phyloP scores from a whole-genome alignment of 2,113 vertebrate genomes.

The Oryzias celebensis region DNA sequence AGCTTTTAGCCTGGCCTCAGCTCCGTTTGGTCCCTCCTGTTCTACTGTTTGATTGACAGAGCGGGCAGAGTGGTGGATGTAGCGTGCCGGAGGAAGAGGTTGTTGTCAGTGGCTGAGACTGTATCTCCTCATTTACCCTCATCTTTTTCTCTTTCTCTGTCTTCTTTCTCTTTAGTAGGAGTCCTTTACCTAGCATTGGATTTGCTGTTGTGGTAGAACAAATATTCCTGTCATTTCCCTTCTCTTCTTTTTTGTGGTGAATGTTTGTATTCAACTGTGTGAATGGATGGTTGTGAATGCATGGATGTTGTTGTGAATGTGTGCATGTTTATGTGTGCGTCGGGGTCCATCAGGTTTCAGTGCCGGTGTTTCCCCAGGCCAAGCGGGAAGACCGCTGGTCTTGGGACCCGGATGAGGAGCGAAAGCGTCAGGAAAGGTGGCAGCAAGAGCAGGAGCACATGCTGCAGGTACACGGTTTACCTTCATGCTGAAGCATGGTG shows the following conservation, averaged over 20 bases:
- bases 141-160: constrained; percentile 66
- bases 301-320: constrained; percentile 34
- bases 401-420: constrained; percentile 97
- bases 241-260: constrained; percentile 58
- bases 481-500: constrained; percentile 40
- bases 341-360: constrained; percentile 67
- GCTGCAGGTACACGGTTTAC: constrained; percentile 86
- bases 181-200: constrained; percentile 68
- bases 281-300: constrained; percentile 24
- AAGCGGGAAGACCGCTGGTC: constrained; percentile 87
- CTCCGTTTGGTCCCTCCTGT: not conserved
- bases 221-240: constrained; percentile 71
- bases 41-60: not conserved
- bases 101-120: constrained; percentile 41
- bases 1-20: not conserved
- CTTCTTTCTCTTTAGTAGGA: constrained; percentile 69
- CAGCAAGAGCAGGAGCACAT: constrained; percentile 94
- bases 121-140: constrained; percentile 45
- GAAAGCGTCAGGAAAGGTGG: constrained; percentile 93
- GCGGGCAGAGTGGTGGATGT: constrained; percentile 24
- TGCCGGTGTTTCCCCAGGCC: constrained; percentile 70
- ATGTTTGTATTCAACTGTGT: constrained; percentile 24
- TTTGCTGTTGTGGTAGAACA: constrained; percentile 76
- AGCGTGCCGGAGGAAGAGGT: constrained; percentile 56
- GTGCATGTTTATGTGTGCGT: constrained; percentile 35